phyloP scores from a whole-genome alignment of 2,113 vertebrate species.

The Arenaria interpres region DNA sequence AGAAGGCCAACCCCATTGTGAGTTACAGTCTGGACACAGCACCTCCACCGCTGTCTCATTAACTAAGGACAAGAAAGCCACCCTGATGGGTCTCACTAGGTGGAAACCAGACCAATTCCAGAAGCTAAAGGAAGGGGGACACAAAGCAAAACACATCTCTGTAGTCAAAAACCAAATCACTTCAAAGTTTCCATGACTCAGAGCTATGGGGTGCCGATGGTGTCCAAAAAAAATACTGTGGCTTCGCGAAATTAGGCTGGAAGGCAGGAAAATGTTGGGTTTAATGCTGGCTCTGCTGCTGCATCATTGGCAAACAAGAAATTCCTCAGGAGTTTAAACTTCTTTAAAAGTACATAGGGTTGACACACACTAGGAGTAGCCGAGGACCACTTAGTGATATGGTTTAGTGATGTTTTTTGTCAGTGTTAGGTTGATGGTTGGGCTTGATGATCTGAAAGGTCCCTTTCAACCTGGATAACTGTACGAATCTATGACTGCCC shows the following conservation, averaged over 20 bases:
- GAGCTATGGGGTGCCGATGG: fast-evolving
- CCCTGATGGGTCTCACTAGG: neutral
- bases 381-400: neutral
- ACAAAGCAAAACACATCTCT: neutral
- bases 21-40: neutral
- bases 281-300: neutral
- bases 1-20: neutral
- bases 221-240: neutral
- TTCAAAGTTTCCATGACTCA: neutral
- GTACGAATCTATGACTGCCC: too few species aligned
- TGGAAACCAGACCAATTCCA: neutral
- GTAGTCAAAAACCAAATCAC: fast-evolving
- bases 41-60: neutral
- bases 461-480: too few species aligned
- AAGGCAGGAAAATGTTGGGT: neutral
- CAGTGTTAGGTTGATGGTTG: too few species aligned
- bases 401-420: too few species aligned
- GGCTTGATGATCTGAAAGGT: too few species aligned
- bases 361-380: neutral
- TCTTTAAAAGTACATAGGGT: fast-evolving
- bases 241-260: neutral
- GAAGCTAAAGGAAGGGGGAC: neutral
- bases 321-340: neutral
- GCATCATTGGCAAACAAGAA: neutral
- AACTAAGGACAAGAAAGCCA: neutral